phyloP scores from a whole-genome alignment of 2,113 vertebrate genomes.

The Echinops telfairi region DNA sequence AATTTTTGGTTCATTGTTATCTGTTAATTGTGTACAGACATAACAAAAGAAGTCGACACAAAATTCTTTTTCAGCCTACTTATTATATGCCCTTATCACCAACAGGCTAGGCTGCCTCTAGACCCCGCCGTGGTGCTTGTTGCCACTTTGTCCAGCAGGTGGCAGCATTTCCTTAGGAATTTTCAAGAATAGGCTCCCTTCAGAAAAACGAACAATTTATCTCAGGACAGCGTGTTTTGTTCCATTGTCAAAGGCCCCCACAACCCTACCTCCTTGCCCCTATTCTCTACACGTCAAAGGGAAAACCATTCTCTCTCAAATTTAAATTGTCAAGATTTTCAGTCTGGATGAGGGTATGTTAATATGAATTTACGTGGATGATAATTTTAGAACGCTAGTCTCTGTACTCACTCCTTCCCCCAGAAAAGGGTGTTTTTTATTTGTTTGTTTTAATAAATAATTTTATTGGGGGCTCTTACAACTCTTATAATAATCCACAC shows the following conservation, averaged over 20 bases:
- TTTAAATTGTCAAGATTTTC: not conserved
- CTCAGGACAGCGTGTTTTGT: constrained; percentile 34
- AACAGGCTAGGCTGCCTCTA: not conserved
- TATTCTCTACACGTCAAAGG: not conserved
- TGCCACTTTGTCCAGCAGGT: constrained; percentile 77
- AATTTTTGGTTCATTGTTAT: not conserved
- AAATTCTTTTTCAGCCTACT: not conserved
- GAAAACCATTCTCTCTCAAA: not conserved
- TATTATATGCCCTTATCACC: not conserved
- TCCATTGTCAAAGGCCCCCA: constrained; percentile 35
- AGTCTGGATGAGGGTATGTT: not conserved
- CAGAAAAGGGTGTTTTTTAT: not conserved
- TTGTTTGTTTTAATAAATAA: not conserved
- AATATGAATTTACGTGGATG: not conserved
- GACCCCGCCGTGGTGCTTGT: not conserved
- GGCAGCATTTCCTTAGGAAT: constrained; percentile 86
- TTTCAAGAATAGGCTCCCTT: not conserved
- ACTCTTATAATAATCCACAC: no score
- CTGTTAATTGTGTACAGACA: not conserved
- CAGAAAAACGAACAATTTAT: not conserved
- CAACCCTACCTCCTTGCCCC: not conserved
- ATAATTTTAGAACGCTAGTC: not conserved
- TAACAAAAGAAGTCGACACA: not conserved
- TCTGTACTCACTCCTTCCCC: rapidly evolving
- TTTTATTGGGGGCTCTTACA: not conserved